Evolutionary conservation across 2,797 vertebrate genomes (phyloP).

Genomic region (Etheostoma nigrum): DNA sequence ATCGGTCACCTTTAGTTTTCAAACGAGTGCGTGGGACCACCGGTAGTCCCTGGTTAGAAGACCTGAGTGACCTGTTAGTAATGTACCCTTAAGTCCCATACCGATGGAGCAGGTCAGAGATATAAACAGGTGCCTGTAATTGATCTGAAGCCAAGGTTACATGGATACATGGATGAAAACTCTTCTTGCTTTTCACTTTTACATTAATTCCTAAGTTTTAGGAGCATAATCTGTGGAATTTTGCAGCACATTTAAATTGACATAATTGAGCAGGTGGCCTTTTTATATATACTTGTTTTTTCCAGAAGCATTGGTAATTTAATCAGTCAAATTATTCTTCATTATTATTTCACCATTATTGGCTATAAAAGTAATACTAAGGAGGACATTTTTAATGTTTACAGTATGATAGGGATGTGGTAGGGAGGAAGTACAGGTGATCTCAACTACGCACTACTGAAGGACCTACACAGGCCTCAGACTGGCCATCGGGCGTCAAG

Average conservation of each 20-base stretch:
- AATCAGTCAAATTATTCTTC: not conserved
- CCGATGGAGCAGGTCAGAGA: no score
- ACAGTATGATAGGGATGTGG: not conserved
- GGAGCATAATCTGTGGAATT: not conserved
- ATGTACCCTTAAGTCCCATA: no score
- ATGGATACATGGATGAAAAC: not conserved
- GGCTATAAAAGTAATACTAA: not conserved
- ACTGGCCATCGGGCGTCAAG: not conserved
- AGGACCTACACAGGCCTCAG: not conserved
- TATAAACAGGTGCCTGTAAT: no score
- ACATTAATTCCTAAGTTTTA: no score
- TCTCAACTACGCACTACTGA: not conserved
- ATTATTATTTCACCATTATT: slow-evolving; percentile 3
- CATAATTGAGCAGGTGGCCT: slow-evolving; percentile 1
- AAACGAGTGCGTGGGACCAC: no score
- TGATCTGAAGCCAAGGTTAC: no score
- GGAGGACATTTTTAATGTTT: slow-evolving; percentile 1
- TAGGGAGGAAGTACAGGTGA: not conserved
- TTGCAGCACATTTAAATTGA: not conserved
- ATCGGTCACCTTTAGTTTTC: no score
- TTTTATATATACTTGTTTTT: not conserved
- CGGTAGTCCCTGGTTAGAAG: no score
- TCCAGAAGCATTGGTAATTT: not conserved
- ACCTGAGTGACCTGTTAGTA: no score
- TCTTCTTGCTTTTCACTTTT: no score